These are phyloP conservation scores for Scaptodrosophila lebanonensis DNA, from an alignment of 1,140 invertebrate genomes.

Conservation along the genomic window DNA sequence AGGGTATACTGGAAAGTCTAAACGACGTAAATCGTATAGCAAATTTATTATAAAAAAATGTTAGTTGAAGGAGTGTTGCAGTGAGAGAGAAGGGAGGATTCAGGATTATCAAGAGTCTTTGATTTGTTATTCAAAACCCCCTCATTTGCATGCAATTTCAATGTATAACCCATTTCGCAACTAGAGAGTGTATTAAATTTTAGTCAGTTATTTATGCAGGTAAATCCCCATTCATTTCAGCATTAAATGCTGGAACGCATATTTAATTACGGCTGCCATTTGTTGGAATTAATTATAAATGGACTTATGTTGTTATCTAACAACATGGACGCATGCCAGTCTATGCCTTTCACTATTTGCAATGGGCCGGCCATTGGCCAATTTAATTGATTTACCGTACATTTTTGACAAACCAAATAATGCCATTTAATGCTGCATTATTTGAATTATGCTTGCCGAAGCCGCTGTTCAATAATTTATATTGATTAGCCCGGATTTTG, in stretches of 20 bases:
- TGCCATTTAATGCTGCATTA: conserved; percentile 3
- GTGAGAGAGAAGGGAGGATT: too few relatives aligned
- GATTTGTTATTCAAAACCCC: too few relatives aligned
- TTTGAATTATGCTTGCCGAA: background rate
- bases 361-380: conserved; percentile 3
- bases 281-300: conserved; percentile 55
- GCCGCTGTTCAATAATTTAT: conserved; percentile 38
- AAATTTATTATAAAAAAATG: too few relatives aligned
- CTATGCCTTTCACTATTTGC: background rate
- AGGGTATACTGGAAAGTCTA: too few relatives aligned
- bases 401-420: background rate
- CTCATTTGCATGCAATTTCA: too few relatives aligned
- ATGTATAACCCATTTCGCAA: too few relatives aligned
- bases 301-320: conserved; percentile 37
- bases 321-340: conserved; percentile 11
- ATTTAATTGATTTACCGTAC: conserved; percentile 33
- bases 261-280: conserved; percentile 47
- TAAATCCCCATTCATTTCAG: background rate
- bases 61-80: too few relatives aligned
- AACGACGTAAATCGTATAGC: too few relatives aligned
- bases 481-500: conserved; percentile 40
- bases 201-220: too few relatives aligned
- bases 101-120: too few relatives aligned
- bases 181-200: too few relatives aligned
- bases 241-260: conserved; percentile 24